Percentiles rank a stretch among this genome's conserved stretches.
These are phyloP conservation scores for Smutsia temminckii DNA, from an alignment of 2,797 vertebrate genomes.

Conservation along the genomic window DNA sequence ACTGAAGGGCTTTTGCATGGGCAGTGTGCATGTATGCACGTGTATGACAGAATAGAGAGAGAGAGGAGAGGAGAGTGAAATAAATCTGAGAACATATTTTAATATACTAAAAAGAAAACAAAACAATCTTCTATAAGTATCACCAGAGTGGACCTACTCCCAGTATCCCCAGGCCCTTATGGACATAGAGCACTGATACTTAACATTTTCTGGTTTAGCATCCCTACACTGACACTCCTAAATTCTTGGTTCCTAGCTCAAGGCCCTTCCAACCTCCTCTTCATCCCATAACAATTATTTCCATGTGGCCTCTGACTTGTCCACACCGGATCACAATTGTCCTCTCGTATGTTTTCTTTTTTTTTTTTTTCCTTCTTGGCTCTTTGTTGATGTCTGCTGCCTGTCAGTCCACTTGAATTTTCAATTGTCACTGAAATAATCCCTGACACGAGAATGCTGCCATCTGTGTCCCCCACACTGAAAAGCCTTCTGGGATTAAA, in stretches of 20 bases:
- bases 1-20: background rate
- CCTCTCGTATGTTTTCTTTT: background rate
- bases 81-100: background rate
- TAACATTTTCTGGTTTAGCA: background rate
- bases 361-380: background rate
- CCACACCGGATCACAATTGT: background rate
- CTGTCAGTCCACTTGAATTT: background rate
- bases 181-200: background rate
- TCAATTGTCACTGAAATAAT: background rate
- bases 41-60: background rate
- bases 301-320: background rate
- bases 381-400: background rate
- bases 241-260: background rate
- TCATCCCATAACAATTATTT: background rate
- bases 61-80: background rate
- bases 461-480: background rate
- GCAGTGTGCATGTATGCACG: background rate
- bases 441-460: background rate
- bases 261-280: background rate
- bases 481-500: background rate
- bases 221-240: background rate
- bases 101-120: background rate
- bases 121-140: background rate
- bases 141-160: background rate
- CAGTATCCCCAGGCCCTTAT: background rate